Evolutionary conservation across 2,797 vertebrate genomes (phyloP), one percentile per base, ranked within the genome.

Genomic region (Hyperoplus lanceolatus): DNA sequence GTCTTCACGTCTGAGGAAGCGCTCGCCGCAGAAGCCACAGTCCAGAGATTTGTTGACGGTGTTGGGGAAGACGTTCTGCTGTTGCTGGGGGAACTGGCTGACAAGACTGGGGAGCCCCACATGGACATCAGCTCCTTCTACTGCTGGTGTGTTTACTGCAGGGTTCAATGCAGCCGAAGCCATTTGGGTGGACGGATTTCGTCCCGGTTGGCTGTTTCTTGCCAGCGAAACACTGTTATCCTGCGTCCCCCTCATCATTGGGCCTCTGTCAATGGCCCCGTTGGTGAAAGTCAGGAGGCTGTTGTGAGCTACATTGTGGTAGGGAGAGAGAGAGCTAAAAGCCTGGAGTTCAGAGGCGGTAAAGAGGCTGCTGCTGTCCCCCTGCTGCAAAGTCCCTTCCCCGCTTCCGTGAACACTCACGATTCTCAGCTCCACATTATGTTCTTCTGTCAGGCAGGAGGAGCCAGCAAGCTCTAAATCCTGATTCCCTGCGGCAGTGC

Each of bases 21-120:
- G 70, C 73, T 91, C 70, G 0, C 83, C 85, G 2, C 94, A 94
- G 82, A 93, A 90, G 80, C 81, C 85, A 74, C 93, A 94, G 41
- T 91, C 89, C 49, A 91, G 78, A 3, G 80, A 72, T 79, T 93
- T 93, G 81, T 39, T 86, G 77, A 18, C 3, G 0, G 9, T 0
- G 8, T 77, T 77, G 14, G 77, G 13, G 60, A 89, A 83, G 16
- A 72, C 0, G 11, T 64, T 83, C 12, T 87, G 85, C 61, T 87
- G 29, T 29, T 29, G 87, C 56, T 84, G 91, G 41, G 82, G 2
- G 55, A 90, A 88, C 68, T 84, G 92, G 75, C 75, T 71, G 16
- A 82, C 49, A 41, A 83, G 83, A 82, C 87, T 83, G 8, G 54
- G 50, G 50, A 83, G 89, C 4, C 83, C 87, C 29, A 57, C 77